A percentile compares a stretch with the other conserved stretches of the same genome.
Evolutionary conservation across 2,797 vertebrate species (phyloP).

Genomic region (Mus spretus): DNA sequence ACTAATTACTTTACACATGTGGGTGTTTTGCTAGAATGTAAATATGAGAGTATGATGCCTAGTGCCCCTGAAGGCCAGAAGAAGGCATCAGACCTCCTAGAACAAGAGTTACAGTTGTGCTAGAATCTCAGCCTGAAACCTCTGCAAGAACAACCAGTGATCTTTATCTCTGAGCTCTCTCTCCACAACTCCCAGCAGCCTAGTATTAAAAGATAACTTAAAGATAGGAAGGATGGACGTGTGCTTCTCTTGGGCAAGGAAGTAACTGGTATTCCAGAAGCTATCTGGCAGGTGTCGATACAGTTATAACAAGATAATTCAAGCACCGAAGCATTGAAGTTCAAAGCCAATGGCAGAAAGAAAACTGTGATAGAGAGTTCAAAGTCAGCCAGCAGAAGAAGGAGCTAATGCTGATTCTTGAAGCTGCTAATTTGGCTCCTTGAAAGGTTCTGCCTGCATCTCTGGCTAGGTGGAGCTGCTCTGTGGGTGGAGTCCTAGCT

Average conservation of each 20-base stretch:
- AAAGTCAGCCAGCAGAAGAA: constrained; percentile 61
- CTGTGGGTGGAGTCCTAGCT: constrained; percentile 21
- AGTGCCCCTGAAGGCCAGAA: background rate
- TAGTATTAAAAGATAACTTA: background rate
- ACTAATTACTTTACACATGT: background rate
- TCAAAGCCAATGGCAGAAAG: constrained; percentile 63
- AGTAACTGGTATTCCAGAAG: background rate
- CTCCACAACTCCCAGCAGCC: background rate
- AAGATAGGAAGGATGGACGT: background rate
- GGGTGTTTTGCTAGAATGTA: background rate
- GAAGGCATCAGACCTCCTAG: background rate
- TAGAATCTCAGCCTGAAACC: background rate
- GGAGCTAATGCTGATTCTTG: background rate
- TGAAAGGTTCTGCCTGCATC: background rate
- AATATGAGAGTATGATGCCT: background rate
- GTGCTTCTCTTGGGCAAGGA: background rate
- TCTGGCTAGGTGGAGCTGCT: constrained; percentile 30
- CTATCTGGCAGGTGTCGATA: background rate
- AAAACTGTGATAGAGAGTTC: constrained; percentile 64
- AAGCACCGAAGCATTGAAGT: background rate
- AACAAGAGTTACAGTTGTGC: background rate
- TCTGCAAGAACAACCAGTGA: background rate
- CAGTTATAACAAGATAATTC: constrained; percentile 3
- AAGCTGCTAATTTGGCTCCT: background rate
- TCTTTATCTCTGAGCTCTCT: background rate